Base-by-base conservation (phyloP, 2,797 vertebrate genomes). In the Taenioides sp. region DNA sequence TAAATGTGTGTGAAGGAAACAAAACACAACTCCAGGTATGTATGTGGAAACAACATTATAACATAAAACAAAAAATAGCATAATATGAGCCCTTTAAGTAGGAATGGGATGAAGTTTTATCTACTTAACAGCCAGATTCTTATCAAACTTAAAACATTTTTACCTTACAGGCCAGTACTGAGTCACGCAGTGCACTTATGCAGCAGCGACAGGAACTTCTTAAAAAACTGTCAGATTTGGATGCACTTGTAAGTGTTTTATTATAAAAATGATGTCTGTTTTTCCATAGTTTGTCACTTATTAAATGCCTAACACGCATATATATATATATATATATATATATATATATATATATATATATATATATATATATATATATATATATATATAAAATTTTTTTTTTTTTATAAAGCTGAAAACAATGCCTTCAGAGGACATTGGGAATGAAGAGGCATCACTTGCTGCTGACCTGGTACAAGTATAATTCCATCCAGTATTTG, bases 241-340 rank as follows among this genome's bases (percentile, higher is more conserved):
- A 91, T 71, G 80, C 85, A 74, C 65, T 84, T 71, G 90, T 91
- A 62, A 90, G 88, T 86, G 50, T 61, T 49, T 1, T 28, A 52
- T 31, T 5, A n/a, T 1, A 22, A 20, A 4, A 49, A 43, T 31
- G 10, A 27, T 74, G 23, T 14, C 40, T 27, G 60, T 6, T 62
- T 7, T 20, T 4, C 10, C 11, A 18, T 5, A 0, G 0, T 43
- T 57, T 37, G n/a, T 37, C 18, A 61, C 28, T 20, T 62, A 61
- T 7, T 61, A 61, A 1, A 14, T 28, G 0, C 0, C 0, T 0
- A 4, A 37, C 69, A 0, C n/a, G n/a, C n/a, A n/a, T n/a, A n/a
- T n/a, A n/a, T n/a, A n/a, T n/a, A n/a, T n/a, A n/a, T n/a, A n/a
- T n/a, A n/a, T n/a, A n/a, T n/a, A n/a, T n/a, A n/a, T n/a, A n/a